Evolutionary conservation across 2,888 invertebrate genomes (phyloP).

Genomic region (Resseliella maxima): DNA sequence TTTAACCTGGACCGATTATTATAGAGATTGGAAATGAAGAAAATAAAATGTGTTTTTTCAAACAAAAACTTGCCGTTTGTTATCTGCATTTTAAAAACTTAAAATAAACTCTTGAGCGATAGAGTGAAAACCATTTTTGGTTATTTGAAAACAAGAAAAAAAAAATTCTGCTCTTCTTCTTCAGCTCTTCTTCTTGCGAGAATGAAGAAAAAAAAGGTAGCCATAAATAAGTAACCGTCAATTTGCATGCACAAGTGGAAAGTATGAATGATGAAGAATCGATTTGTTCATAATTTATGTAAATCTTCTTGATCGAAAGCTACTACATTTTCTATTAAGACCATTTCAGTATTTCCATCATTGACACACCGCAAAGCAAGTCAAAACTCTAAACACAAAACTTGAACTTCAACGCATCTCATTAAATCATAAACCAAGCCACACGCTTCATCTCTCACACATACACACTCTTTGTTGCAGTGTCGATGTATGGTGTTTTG

Average conservation of each 20-base stretch:
- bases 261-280: not conserved
- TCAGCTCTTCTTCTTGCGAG: not conserved
- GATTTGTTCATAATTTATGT: conserved; percentile 32
- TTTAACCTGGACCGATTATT: not conserved
- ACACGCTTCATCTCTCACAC: no score
- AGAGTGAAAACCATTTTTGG: conserved; percentile 5
- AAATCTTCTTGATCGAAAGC: conserved; percentile 27
- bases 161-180: no score
- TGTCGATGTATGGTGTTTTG: not conserved
- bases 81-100: conserved; percentile 1
- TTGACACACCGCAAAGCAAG: not conserved
- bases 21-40: not conserved
- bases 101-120: not conserved
- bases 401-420: not conserved
- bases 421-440: not conserved
- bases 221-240: not conserved
- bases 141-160: not conserved
- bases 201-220: not conserved
- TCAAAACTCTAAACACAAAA: not conserved
- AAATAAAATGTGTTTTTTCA: not conserved
- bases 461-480: not conserved
- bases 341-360: not conserved
- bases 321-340: conserved; percentile 26
- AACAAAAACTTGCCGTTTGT: not conserved
- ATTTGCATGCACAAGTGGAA: conserved; percentile 17